Evolutionary conservation across 2,888 invertebrate species (phyloP), one percentile per base, ranked within the genome.

Genomic region (Cylindroiulus punctatus): DNA sequence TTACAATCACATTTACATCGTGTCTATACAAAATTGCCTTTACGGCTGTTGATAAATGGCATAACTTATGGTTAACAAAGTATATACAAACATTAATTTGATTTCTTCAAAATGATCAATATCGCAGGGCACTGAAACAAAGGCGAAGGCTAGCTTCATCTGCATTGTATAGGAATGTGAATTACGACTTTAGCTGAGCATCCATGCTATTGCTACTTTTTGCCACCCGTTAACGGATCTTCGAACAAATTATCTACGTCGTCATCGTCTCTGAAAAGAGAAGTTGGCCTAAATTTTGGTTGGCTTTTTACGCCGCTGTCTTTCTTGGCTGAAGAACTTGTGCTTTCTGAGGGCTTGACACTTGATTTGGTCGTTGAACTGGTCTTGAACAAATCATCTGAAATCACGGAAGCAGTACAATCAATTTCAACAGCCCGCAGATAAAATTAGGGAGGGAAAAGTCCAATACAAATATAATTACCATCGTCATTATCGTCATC

Each of bases 401-500:
- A 44, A 83, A 83, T n/a, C 12, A 47, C 44, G 10, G 42, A 84
- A 84, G 14, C 26, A 14, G 32, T n/a, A 52, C 19, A 14, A 84
- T 26, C 52, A 84, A 52, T n/a, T 1, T 7, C 7, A 17, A 14
- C 7, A 14, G 8, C 17, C 3, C 17, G 36, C 3, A 36, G 36
- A 36, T 36, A 36, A 36, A 4, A 4, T 36, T 7, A 36, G 36
- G 36, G 36, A 36, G 2, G 7, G 7, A 36, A 36, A 36, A 40
- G 5, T 82, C 22, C 30, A 30, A 17, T 19, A 26, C 84, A 26
- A 84, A 40, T 40, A 40, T 5, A 83, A 44, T 83, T 42, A 42
- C 52, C 52, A 84, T 47, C 81, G 47, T 86, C 81, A 82, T 86
- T 81, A 86, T 40, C 81, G 22, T 86, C 86, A 40, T 85, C 85